Percentiles rank a stretch among this genome's conserved stretches.
phyloP scores from a whole-genome alignment of 2,797 vertebrate genomes.

The Sebastes dallii region DNA sequence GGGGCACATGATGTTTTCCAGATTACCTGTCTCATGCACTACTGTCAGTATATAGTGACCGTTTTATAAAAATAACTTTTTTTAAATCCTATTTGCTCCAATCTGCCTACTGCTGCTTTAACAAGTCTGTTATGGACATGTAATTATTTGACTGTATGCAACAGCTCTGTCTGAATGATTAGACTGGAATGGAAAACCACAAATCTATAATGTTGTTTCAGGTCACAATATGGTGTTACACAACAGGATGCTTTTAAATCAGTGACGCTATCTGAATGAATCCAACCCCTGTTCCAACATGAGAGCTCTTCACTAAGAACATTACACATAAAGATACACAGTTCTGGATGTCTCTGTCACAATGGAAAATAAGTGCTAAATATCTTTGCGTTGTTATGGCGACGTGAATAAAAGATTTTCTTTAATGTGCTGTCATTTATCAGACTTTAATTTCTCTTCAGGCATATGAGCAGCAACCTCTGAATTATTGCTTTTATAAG shows the following conservation, averaged over 20 bases:
- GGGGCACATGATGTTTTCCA: too few relatives aligned
- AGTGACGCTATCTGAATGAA: not conserved
- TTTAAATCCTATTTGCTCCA: too few relatives aligned
- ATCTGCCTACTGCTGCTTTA: too few relatives aligned
- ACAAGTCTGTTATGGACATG: not conserved
- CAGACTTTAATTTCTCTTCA: slow-evolving; percentile 16
- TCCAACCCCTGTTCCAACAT: not conserved
- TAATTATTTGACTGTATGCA: slow-evolving; percentile 21
- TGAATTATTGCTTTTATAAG: slow-evolving; percentile 8
- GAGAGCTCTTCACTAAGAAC: not conserved
- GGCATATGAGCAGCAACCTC: not conserved
- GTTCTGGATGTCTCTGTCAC: not conserved
- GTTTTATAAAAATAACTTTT: too few relatives aligned
- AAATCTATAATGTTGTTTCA: slow-evolving; percentile 58
- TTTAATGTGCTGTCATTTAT: slow-evolving; percentile 17
- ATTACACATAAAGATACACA: not conserved
- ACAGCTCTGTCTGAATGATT: slow-evolving; percentile 9
- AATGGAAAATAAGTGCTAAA: not conserved
- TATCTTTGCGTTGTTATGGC: not conserved
- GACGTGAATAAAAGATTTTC: not conserved
- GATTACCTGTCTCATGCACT: too few relatives aligned
- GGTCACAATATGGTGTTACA: slow-evolving; percentile 38
- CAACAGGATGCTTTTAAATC: slow-evolving; percentile 32
- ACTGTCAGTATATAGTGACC: too few relatives aligned
- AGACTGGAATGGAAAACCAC: slow-evolving; percentile 47